Evolutionary conservation across 2,888 invertebrate species (phyloP), one percentile per base, ranked within the genome.

Genomic region (Drosophila mulleri): DNA sequence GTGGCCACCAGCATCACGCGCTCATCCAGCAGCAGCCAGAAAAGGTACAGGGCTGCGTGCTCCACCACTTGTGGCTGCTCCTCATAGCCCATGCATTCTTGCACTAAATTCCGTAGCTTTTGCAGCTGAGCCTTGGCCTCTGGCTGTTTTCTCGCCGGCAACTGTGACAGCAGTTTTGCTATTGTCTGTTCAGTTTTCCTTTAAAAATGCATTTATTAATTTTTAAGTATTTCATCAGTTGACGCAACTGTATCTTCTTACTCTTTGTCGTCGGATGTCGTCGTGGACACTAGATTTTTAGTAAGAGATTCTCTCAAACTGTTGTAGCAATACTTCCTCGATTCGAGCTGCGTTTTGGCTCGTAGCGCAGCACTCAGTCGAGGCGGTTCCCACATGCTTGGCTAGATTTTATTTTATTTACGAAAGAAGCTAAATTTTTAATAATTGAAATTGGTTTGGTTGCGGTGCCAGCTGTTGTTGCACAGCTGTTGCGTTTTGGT

Each of bases 331-430:
- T 88, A 80, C 61, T 90, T 89, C 26, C 89, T 90, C 3, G 93
- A 92, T 62, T 93, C 94, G 23, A 94, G 90, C 64, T 93, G 92
- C 1, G 95, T 95, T 83, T 95, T 95, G 16, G 94, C 95, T 70
- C 96, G 93, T 2, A 96, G 91, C 20, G 95, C 94, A 78, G 95
- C 94, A 12, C 96, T 95, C 57, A 96, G 94, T 58, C 96, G 94
- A 70, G 96, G 96, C 67, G 90, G 85, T 29, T 90, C 90, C 76
- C 84, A 89, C 89, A 91, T 88, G 39, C 8, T 75, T 29, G 50
- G 53, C 52, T 56, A 35, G n/a, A 59, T 14, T 48, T 42, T 23
- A 12, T n/a, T 67, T 67, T 69, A 60, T 48, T n/a, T 53, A n/a
- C 48, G 14, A 42, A 35, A 42, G 1, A 47, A 41, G 23, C 8